These are phyloP conservation scores for Hemithea aestivaria DNA, from an alignment of 2,888 invertebrate genomes.

Conservation along the genomic window DNA sequence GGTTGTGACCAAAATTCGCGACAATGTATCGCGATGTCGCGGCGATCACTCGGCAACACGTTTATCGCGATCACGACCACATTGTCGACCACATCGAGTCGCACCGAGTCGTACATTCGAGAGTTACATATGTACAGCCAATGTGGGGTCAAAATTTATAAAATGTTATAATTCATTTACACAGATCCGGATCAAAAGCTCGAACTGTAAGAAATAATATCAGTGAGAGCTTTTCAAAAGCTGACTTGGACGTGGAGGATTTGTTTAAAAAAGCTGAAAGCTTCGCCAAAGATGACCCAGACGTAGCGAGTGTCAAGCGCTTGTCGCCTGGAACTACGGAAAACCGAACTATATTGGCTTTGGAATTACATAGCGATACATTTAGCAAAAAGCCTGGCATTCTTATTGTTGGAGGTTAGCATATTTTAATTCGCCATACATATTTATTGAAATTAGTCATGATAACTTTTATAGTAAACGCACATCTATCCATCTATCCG, in stretches of 20 bases:
- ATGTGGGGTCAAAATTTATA: too few species aligned
- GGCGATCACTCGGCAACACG: too few species aligned
- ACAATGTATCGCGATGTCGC: too few species aligned
- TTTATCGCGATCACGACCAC: too few species aligned
- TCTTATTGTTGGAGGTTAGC: conserved; percentile 60
- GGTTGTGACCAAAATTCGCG: too few species aligned
- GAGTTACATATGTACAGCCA: too few species aligned
- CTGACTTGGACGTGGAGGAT: conserved; percentile 48
- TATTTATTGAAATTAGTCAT: background rate
- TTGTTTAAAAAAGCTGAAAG: conserved; percentile 33
- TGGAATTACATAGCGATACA: conserved; percentile 62
- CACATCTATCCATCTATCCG: too few species aligned
- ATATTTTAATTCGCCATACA: too few species aligned
- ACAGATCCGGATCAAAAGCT: conserved; percentile 37
- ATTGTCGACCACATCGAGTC: too few species aligned
- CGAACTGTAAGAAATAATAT: conserved; percentile 43
- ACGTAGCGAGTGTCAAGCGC: conserved; percentile 42
- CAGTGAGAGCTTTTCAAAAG: conserved; percentile 38
- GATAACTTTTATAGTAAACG: too few species aligned
- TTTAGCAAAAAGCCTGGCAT: conserved; percentile 64
- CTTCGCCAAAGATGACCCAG: conserved; percentile 44
- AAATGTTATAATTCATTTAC: too few species aligned
- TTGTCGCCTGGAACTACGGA: conserved; percentile 47
- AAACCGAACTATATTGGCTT: conserved; percentile 53
- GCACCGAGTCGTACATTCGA: too few species aligned